Base-by-base conservation (phyloP, 64 coral and sea anemone genomes). In the Montipora efflorescens region DNA sequence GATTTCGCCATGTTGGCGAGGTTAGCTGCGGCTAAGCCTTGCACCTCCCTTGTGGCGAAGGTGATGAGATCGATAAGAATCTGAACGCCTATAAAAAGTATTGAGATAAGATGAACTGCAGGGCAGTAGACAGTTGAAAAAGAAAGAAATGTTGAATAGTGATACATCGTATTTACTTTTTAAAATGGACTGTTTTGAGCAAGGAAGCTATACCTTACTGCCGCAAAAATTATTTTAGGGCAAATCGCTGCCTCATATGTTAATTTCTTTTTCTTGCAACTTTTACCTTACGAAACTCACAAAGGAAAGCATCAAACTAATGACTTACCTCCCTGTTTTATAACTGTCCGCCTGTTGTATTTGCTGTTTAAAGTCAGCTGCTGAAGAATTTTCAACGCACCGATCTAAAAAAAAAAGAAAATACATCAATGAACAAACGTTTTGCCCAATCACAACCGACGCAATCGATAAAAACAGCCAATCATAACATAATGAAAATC, bases 1-100 rank as follows among this genome's bases (percentile, higher is more conserved):
- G 91, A 93, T 50, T 85, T 93, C 52, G 94, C 91, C 57, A 98
- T 90, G 79, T 95, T 95, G 25, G 97, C 94, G 48, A 98, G 87
- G 51, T 88, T 93, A 10, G 87, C 91, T 13, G 97, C 91, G 28
- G 97, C 97, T 71, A 95, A 83, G 36, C 97, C 85, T 84, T 93
- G 87, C 7, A 98, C 92, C 51, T 96, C 94, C 76, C 95, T 87
- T 13, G 87, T 77, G 59, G 88, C 91, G 23, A 50, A 71, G 11
- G 88, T 87, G 19, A 98, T 92, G 45, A 95, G 88, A 50, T 98
- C 69, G 3, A 96, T 68, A 45, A 98, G 58, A 25, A 90, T 78
- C 61, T 90, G 82, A 45, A 98, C 90, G 20, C 90, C 97, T 98
- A 14, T 19, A 36, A 78, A 36, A 36, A 36, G 36, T 36, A 36